These are phyloP conservation scores for Sminthurides bifidus DNA, from an alignment of 1,140 invertebrate genomes.

Conservation along the genomic window DNA sequence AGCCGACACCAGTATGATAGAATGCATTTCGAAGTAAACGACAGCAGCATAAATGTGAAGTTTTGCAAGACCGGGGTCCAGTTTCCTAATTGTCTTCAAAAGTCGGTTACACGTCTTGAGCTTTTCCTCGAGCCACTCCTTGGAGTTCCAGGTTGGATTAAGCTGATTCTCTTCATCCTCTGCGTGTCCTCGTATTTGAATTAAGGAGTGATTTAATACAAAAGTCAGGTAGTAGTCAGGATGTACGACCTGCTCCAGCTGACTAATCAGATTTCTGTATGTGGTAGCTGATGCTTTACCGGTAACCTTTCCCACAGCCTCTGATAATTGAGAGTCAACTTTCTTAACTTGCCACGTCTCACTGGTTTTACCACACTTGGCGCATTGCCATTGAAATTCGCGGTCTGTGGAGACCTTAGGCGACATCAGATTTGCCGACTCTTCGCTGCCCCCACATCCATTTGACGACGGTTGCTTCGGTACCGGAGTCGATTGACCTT, in stretches of 20 bases:
- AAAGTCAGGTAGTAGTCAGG: slow-evolving; percentile 30
- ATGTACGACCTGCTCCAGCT: slow-evolving; percentile 26
- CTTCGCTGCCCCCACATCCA: not conserved
- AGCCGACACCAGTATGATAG: slow-evolving; percentile 18
- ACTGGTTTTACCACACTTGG: slow-evolving; percentile 21
- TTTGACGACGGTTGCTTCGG: not conserved
- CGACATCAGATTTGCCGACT: not conserved
- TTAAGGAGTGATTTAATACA: slow-evolving; percentile 24
- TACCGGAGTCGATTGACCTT: slow-evolving; percentile 13
- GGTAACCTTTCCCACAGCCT: slow-evolving; percentile 16
- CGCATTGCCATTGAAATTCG: slow-evolving; percentile 21
- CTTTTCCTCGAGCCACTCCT: slow-evolving; percentile 27
- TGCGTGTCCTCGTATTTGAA: slow-evolving; percentile 27
- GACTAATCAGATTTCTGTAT: slow-evolving; percentile 16
- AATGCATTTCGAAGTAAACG: slow-evolving; percentile 29
- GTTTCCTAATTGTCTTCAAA: slow-evolving; percentile 15
- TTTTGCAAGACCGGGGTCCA: slow-evolving; percentile 26
- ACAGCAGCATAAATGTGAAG: slow-evolving; percentile 27
- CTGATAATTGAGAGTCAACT: slow-evolving; percentile 24
- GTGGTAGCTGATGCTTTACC: slow-evolving; percentile 2
- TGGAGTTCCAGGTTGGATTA: slow-evolving; percentile 3
- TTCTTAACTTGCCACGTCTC: slow-evolving; percentile 28
- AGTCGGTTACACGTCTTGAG: slow-evolving; percentile 23
- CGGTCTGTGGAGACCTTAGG: not conserved
- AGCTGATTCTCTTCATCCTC: not conserved